A percentile compares a stretch with the other conserved stretches of the same genome.
Evolutionary conservation across 2,888 invertebrate species (phyloP).

Genomic region (Latrodectus elegans): DNA sequence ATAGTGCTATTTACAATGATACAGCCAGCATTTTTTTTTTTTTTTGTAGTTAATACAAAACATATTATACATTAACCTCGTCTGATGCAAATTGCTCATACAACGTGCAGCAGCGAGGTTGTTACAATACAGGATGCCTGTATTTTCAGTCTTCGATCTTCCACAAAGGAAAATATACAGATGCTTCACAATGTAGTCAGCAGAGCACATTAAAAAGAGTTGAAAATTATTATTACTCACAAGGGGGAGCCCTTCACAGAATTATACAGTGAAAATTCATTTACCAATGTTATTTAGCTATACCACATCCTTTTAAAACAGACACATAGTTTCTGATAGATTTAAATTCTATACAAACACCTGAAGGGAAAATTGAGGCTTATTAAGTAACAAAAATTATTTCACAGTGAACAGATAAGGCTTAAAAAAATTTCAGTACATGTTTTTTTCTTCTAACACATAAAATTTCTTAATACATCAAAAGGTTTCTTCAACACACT

Average conservation of each 20-base stretch:
- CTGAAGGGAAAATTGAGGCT: too few species aligned
- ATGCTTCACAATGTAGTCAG: slow-evolving; percentile 65
- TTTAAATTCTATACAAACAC: slow-evolving; percentile 26
- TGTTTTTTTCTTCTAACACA: neutral
- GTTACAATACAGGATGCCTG: slow-evolving; percentile 51
- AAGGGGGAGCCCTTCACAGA: slow-evolving; percentile 28
- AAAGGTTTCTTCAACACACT: neutral
- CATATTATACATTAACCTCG: slow-evolving; percentile 47
- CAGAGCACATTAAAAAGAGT: slow-evolving; percentile 27
- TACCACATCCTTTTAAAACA: slow-evolving; percentile 33
- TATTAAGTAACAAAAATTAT: too few species aligned
- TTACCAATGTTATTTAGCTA: slow-evolving; percentile 60
- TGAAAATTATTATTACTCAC: slow-evolving; percentile 42
- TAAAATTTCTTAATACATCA: neutral
- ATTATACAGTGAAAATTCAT: slow-evolving; percentile 52
- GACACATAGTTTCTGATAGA: slow-evolving; percentile 1
- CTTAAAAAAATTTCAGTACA: neutral
- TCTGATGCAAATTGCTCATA: slow-evolving; percentile 42
- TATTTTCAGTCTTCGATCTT: slow-evolving; percentile 49
- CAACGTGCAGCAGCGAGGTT: slow-evolving; percentile 43
- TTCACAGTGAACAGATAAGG: neutral
- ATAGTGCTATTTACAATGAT: slow-evolving; percentile 70
- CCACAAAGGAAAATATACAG: slow-evolving; percentile 30
- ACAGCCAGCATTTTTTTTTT: slow-evolving; percentile 60
- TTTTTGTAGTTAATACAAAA: slow-evolving; percentile 68